These are phyloP conservation scores for Forbesichthys agassizii DNA, from an alignment of 2,113 vertebrate genomes.

Conservation along the genomic window DNA sequence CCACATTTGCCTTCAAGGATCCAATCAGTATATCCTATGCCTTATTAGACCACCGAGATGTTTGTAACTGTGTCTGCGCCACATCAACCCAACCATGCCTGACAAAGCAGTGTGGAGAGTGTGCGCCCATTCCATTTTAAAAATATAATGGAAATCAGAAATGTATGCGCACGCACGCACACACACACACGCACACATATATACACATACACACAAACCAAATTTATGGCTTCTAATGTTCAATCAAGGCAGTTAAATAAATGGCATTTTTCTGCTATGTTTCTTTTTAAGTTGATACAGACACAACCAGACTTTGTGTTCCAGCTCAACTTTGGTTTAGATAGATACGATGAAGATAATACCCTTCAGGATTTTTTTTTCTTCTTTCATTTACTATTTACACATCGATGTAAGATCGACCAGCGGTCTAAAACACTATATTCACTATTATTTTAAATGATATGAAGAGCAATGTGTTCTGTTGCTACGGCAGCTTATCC, in stretches of 20 bases:
- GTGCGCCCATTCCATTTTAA: slow-evolving; percentile 48
- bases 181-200: not conserved
- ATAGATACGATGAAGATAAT: slow-evolving; percentile 79
- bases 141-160: slow-evolving; percentile 57
- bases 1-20: slow-evolving; percentile 57
- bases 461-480: slow-evolving; percentile 76
- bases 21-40: slow-evolving; percentile 55
- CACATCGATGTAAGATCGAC: slow-evolving; percentile 83
- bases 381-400: slow-evolving; percentile 71
- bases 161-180: slow-evolving; percentile 53
- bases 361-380: slow-evolving; percentile 66
- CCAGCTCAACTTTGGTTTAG: slow-evolving; percentile 84
- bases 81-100: slow-evolving; percentile 51
- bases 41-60: slow-evolving; percentile 47
- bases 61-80: slow-evolving; percentile 53
- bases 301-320: slow-evolving; percentile 82
- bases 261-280: slow-evolving; percentile 75
- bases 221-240: slow-evolving; percentile 84
- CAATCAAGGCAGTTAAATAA: slow-evolving; percentile 86
- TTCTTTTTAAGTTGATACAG: slow-evolving; percentile 79
- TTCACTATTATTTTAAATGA: slow-evolving; percentile 73
- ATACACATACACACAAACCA: slow-evolving; percentile 61
- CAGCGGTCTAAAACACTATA: slow-evolving; percentile 82
- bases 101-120: slow-evolving; percentile 51
- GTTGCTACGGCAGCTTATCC: slow-evolving; percentile 79